phyloP scores from a whole-genome alignment of 2,888 invertebrate species.

The Griposia aprilina region DNA sequence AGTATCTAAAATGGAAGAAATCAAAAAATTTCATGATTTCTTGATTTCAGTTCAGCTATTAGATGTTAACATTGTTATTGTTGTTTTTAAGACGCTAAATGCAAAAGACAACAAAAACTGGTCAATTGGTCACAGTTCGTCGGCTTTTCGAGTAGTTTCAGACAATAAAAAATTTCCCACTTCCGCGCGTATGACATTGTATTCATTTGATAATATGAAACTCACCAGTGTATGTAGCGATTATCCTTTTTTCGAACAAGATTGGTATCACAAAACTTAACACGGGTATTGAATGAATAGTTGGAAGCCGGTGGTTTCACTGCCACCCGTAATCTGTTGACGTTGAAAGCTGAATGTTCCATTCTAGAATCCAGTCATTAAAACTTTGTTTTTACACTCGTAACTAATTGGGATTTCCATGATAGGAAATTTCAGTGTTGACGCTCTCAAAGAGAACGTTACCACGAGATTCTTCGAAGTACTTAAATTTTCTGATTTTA shows the following conservation, averaged over 20 bases:
- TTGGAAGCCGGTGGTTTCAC: conserved; percentile 9
- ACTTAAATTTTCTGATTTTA: neutral
- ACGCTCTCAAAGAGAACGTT: conserved; percentile 16
- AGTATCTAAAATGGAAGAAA: conserved; percentile 5
- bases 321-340: conserved; percentile 12
- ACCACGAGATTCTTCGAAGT: neutral
- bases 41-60: neutral
- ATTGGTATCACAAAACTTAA: neutral
- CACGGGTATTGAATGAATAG: neutral
- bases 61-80: neutral
- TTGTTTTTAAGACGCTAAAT: neutral
- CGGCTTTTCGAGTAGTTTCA: neutral
- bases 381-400: conserved; percentile 23
- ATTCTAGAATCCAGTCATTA: conserved; percentile 39
- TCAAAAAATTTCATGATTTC: conserved; percentile 1
- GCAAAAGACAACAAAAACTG: neutral
- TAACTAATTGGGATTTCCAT: conserved; percentile 52
- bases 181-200: neutral
- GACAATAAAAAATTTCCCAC: neutral
- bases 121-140: neutral
- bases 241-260: conserved; percentile 7
- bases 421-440: conserved; percentile 41
- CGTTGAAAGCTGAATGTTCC: conserved; percentile 46
- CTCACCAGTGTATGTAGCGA: conserved; percentile 22
- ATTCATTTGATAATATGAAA: neutral